These are phyloP conservation scores for Borostomias antarcticus DNA, from an alignment of 2,797 vertebrate species.

Conservation along the genomic window DNA sequence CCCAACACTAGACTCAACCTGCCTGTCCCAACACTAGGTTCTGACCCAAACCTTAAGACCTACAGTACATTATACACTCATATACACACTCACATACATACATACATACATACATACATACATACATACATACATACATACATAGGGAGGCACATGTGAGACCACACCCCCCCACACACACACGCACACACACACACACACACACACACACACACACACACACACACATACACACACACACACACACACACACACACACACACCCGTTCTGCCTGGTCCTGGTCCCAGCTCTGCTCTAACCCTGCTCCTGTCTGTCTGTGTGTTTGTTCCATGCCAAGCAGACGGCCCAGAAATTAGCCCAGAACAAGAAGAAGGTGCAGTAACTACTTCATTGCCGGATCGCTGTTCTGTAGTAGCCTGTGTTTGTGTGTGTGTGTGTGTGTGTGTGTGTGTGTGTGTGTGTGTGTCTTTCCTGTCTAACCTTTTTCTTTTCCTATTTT, in stretches of 20 bases:
- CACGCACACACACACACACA: not conserved
- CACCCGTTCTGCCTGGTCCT: conserved; percentile 5
- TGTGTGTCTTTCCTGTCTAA: conserved; percentile 37
- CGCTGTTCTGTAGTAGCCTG: conserved; percentile 55
- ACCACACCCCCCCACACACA: no score
- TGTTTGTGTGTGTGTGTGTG: conserved; percentile 4
- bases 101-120: not conserved
- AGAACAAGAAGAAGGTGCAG: conserved; percentile 99
- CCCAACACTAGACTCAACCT: no score
- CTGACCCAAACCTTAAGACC: not conserved
- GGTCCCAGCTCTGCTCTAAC: conserved; percentile 73
- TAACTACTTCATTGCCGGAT: conserved; percentile 78
- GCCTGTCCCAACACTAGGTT: not conserved
- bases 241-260: conserved; percentile 1
- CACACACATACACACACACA: not conserved
- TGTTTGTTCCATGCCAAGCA: conserved; percentile 91
- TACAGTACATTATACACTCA: not conserved
- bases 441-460: conserved; percentile 13
- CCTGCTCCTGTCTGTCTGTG: conserved; percentile 85
- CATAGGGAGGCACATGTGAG: no score
- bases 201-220: no score
- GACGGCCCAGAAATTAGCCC: conserved; percentile 98
- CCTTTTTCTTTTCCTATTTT: conserved; percentile 59
- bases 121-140: not conserved
- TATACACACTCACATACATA: not conserved